A percentile compares a stretch with the other conserved stretches of the same genome.
These are phyloP conservation scores for Seladonia tumulorum DNA, from an alignment of 2,888 invertebrate genomes.

Conservation along the genomic window DNA sequence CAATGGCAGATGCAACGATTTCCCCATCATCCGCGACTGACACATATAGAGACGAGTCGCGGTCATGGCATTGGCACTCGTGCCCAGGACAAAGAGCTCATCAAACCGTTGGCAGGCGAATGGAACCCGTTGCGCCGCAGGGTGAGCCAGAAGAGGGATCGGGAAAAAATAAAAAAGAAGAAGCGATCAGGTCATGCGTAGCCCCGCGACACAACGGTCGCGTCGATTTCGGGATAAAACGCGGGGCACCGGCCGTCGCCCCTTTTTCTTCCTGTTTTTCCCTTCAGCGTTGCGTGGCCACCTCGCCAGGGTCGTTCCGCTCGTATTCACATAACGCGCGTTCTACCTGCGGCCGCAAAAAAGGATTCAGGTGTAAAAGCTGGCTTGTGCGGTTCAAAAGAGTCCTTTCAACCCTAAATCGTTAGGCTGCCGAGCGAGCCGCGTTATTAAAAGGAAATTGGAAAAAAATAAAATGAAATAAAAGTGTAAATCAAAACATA, in stretches of 20 bases:
- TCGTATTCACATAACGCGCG: constrained; percentile 60
- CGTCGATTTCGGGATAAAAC: constrained; percentile 69
- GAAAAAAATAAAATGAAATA: background rate
- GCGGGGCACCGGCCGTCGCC: background rate
- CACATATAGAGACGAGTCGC: constrained; percentile 1
- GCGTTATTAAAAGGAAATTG: background rate
- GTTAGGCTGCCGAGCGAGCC: background rate
- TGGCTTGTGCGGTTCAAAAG: constrained; percentile 58
- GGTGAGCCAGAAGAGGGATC: background rate
- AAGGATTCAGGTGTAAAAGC: constrained; percentile 63
- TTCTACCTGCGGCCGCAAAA: constrained; percentile 36
- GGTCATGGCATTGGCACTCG: constrained; percentile 49
- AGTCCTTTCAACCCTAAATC: constrained; percentile 30
- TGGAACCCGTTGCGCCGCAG: constrained; percentile 39
- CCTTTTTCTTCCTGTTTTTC: constrained; percentile 25
- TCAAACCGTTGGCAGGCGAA: constrained; percentile 44
- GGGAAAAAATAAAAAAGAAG: background rate
- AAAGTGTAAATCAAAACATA: no score
- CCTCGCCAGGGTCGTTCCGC: constrained; percentile 4
- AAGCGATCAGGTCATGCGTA: constrained; percentile 49
- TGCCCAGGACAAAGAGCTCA: constrained; percentile 55
- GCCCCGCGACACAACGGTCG: constrained; percentile 60
- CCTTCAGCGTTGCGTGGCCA: background rate
- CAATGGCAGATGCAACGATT: constrained; percentile 9
- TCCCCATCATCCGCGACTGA: background rate